Percentiles rank a stretch among this genome's conserved stretches.
Conservation (phyloP, 2,888 invertebrate genomes). For the Nemotelus pantherinus region DNA sequence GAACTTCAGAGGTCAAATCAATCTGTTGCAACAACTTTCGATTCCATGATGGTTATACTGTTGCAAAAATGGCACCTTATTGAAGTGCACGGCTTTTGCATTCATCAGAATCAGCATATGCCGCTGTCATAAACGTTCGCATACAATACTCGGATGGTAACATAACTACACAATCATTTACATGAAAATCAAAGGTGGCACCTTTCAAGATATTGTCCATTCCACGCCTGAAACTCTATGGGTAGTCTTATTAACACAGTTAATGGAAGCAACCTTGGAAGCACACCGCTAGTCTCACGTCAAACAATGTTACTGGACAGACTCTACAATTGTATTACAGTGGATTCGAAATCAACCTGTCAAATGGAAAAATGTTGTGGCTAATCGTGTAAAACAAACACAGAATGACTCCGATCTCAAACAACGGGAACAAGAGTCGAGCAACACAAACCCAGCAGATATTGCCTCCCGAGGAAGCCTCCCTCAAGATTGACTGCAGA, state of each 20-base stretch:
- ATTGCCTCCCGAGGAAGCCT: too few species aligned
- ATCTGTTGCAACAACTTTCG: too few species aligned
- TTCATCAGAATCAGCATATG: not conserved
- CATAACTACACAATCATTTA: slow-evolving; percentile 19
- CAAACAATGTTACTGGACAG: not conserved
- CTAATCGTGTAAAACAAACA: slow-evolving; percentile 14
- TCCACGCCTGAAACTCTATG: slow-evolving; percentile 49
- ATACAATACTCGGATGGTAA: not conserved
- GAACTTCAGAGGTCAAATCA: too few species aligned
- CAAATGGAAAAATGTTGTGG: slow-evolving; percentile 2
- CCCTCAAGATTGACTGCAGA: too few species aligned
- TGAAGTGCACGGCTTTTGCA: too few species aligned
- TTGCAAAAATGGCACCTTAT: too few species aligned
- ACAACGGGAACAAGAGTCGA: too few species aligned
- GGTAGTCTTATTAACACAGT: slow-evolving; percentile 44
- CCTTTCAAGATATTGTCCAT: slow-evolving; percentile 46
- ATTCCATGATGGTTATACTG: too few species aligned
- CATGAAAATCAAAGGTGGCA: slow-evolving; percentile 47
- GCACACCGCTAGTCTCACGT: not conserved
- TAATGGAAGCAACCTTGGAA: slow-evolving; percentile 26
- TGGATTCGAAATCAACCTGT: slow-evolving; percentile 6
- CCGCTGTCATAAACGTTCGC: too few species aligned
- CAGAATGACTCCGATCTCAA: too few species aligned
- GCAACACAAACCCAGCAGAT: too few species aligned
- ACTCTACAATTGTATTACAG: slow-evolving; percentile 2